These are phyloP conservation scores for Hormaphis cornu DNA, from an alignment of 1,140 invertebrate species.

Conservation along the genomic window DNA sequence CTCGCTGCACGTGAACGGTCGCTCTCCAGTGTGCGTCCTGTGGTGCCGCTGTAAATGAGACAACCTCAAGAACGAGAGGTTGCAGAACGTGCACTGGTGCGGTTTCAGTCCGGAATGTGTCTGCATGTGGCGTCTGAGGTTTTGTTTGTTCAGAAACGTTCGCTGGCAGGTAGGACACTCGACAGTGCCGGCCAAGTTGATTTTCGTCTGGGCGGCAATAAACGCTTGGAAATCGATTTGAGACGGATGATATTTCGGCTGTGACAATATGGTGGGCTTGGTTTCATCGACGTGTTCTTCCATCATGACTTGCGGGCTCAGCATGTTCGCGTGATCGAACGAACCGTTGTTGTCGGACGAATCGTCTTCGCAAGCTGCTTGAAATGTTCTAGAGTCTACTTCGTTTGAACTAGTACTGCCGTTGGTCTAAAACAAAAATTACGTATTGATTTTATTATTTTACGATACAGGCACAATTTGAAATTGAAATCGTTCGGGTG, in stretches of 20 bases:
- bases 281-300: conserved; percentile 7
- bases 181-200: conserved; percentile 24
- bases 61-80: conserved; percentile 42
- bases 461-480: too few relatives aligned
- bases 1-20: conserved; percentile 39
- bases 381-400: background rate
- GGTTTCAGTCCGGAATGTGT: conserved; percentile 43
- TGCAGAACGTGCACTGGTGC: conserved; percentile 44
- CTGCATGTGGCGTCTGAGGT: conserved; percentile 40
- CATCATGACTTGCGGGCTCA: conserved; percentile 23
- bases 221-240: conserved; percentile 14
- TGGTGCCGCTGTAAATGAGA: conserved; percentile 45
- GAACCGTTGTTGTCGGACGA: conserved; percentile 1
- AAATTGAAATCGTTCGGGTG: too few relatives aligned
- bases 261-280: conserved; percentile 18
- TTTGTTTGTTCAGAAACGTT: conserved; percentile 37
- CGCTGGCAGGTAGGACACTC: conserved; percentile 37
- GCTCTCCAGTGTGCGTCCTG: conserved; percentile 44
- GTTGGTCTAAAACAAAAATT: conserved; percentile 1
- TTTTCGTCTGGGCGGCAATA: background rate
- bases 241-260: conserved; percentile 7
- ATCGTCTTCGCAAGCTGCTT: background rate
- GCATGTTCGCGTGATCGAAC: conserved; percentile 1
- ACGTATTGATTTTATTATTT: too few relatives aligned
- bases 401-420: background rate